phyloP scores from a whole-genome alignment of 2,113 vertebrate species.

The Lepus americanus region DNA sequence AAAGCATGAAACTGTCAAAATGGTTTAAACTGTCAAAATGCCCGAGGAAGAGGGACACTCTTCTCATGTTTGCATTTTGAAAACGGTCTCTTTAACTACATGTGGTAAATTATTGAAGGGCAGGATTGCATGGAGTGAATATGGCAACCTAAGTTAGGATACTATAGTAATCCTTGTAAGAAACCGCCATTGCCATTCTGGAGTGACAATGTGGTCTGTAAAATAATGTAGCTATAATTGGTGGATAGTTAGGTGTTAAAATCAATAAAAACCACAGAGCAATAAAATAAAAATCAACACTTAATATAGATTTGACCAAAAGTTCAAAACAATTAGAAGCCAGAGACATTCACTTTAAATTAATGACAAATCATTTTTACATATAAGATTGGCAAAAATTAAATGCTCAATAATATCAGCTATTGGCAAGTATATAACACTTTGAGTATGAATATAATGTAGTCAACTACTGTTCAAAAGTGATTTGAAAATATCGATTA shows the following conservation, averaged over 20 bases:
- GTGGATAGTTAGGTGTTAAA: background rate
- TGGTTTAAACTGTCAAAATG: background rate
- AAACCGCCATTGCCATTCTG: background rate
- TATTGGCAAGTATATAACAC: background rate
- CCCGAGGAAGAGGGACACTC: background rate
- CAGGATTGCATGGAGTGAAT: background rate
- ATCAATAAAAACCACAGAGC: background rate
- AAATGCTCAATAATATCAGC: background rate
- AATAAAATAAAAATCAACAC: conserved; percentile 18
- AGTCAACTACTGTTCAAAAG: background rate
- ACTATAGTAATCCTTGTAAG: background rate
- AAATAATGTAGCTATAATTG: background rate
- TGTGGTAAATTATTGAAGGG: background rate
- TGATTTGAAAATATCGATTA: background rate
- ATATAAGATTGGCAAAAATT: background rate
- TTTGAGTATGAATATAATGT: background rate
- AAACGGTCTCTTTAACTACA: background rate
- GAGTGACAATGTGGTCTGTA: background rate
- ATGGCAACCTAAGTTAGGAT: background rate
- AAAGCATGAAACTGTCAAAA: background rate
- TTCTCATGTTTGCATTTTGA: background rate
- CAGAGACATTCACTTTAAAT: background rate
- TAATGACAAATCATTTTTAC: background rate
- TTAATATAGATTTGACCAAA: background rate
- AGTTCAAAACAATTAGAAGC: conserved; percentile 43